Evolutionary conservation across 2,113 vertebrate genomes (phyloP), one percentile per base, ranked within the genome.

Genomic region (Perognathus longimembris): DNA sequence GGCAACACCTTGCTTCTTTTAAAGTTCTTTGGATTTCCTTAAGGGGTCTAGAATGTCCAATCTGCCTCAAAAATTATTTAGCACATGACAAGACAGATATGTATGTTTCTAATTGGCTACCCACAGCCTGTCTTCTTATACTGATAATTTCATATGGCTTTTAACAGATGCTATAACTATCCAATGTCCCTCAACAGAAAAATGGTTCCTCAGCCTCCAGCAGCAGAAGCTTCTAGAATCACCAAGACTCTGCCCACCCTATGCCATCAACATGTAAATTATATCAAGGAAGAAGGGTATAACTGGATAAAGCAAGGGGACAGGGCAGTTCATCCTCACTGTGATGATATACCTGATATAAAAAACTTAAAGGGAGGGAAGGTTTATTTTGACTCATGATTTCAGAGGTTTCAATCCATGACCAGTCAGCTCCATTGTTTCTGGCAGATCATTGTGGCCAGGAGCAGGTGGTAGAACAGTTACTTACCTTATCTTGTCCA

Each of bases 281-380:
- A 12, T 10, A 5, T 42, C 15, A n/a, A 30, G 24, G 20, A 14
- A 26, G 7, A 54, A 1, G 22, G 36, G 14, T 22, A 7, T 0
- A 3, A 6, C 30, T 2, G 0, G 42, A 6, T 30, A 45, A 17
- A 87, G 34, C 2, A 3, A 5, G 59, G 10, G 17, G 42, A 26
- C 11, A 69, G 5, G 63, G 24, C 21, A 7, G 21, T 20, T 24
- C 3, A 32, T 66, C 40, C 17, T 50, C 42, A 64, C 42, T 3
- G 32, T 9, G 12, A 34, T 40, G n/a, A 83, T 67, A 45, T n/a
- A 34, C 38, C 38, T 45, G 11, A 34, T 12, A 26, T 69, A 69
- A 9, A 7, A 21, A 61, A 7, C 22, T n/a, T n/a, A 30, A 67
- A 83, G 67, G 6, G 38, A 15, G 1, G 11, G 21, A 32, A 34